These are phyloP conservation scores for Pteruthius melanotis DNA, from an alignment of 2,113 vertebrate species.

Conservation along the genomic window DNA sequence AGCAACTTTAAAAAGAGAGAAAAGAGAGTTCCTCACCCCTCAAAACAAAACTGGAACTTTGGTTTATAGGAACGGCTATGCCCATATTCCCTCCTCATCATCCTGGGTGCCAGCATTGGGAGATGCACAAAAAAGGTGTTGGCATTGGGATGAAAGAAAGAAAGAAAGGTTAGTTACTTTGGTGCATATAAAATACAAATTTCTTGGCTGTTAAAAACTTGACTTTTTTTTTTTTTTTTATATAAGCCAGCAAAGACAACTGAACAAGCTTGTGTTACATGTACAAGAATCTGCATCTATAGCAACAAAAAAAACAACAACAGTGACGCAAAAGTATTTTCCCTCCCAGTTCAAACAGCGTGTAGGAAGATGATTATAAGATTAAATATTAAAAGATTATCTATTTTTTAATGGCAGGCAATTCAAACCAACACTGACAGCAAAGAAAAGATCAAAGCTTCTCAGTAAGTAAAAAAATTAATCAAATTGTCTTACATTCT, in stretches of 20 bases:
- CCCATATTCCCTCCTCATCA: slow-evolving; percentile 99
- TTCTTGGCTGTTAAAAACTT: slow-evolving; percentile 45
- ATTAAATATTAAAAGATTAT: slow-evolving; percentile 67
- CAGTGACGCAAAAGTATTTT: slow-evolving; percentile 11
- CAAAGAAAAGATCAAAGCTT: slow-evolving; percentile 41
- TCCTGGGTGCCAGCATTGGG: slow-evolving; percentile 80
- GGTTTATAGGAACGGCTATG: slow-evolving; percentile 88
- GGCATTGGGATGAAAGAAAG: slow-evolving; percentile 65
- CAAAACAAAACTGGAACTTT: slow-evolving; percentile 94
- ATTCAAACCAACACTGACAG: slow-evolving; percentile 20
- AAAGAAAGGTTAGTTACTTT: slow-evolving; percentile 74
- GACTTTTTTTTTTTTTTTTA: not conserved
- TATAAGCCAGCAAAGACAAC: slow-evolving; percentile 16
- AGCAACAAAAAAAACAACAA: slow-evolving; percentile 44
- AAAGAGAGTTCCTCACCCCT: slow-evolving; percentile 88
- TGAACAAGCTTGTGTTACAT: slow-evolving; percentile 17
- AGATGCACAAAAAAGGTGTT: slow-evolving; percentile 63
- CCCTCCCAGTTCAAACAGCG: slow-evolving; percentile 25
- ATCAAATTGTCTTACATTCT: slow-evolving; percentile 50
- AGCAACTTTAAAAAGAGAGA: slow-evolving; percentile 64
- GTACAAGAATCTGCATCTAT: slow-evolving; percentile 48
- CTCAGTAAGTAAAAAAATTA: slow-evolving; percentile 47
- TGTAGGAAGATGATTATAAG: slow-evolving; percentile 64
- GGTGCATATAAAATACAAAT: slow-evolving; percentile 22
- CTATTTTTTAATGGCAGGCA: slow-evolving; percentile 24